These are phyloP conservation scores for Corythornis vintsioides DNA, from an alignment of 2,113 vertebrate species.

Conservation along the genomic window DNA sequence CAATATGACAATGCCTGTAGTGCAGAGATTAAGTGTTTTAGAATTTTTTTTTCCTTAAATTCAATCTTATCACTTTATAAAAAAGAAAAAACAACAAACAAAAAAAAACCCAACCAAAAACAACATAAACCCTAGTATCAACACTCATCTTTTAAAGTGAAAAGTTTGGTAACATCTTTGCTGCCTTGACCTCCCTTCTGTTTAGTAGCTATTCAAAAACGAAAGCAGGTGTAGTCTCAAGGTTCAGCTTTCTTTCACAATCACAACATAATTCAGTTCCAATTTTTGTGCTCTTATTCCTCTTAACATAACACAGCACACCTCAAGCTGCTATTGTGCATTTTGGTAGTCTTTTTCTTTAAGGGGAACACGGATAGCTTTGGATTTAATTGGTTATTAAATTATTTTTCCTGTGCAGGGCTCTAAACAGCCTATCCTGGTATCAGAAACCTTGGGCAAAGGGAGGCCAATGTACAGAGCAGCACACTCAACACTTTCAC, in stretches of 20 bases:
- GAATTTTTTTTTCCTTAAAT: not conserved
- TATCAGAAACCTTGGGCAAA: not conserved
- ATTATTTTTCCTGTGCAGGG: not conserved
- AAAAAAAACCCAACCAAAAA: not conserved
- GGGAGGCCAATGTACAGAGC: fast-evolving
- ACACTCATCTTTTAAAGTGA: not conserved
- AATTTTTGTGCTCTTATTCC: not conserved
- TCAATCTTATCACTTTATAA: not conserved
- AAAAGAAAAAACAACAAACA: not conserved
- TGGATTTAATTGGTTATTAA: not conserved
- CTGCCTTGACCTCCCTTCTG: not conserved
- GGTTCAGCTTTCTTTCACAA: not conserved
- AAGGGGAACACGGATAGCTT: not conserved
- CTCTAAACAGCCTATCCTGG: fast-evolving
- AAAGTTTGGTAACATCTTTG: not conserved
- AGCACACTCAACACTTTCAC: not conserved
- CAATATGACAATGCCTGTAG: fast-evolving
- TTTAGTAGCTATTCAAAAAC: not conserved
- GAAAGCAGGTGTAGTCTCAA: not conserved
- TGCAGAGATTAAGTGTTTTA: not conserved
- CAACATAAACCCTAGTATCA: not conserved
- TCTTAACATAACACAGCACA: not conserved
- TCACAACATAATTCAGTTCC: not conserved
- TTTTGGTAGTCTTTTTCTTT: not conserved
- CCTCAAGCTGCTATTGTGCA: not conserved